Percentiles rank a stretch among this genome's conserved stretches.
Conservation (phyloP, 2,113 vertebrate genomes). For the Lampris megalopsis region DNA sequence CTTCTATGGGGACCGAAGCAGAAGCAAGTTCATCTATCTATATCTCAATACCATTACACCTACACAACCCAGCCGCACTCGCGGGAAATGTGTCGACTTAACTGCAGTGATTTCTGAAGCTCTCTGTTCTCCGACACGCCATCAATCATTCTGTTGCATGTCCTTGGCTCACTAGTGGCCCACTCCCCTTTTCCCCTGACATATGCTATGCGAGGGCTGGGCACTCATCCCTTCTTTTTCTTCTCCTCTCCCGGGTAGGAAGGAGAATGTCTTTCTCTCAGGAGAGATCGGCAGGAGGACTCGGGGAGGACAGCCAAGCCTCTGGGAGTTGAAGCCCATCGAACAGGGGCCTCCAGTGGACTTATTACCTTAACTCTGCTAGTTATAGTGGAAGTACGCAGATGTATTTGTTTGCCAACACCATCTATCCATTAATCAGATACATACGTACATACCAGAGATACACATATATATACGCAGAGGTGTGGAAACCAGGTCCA, state of each 20-base stretch:
- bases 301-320: conserved; percentile 13
- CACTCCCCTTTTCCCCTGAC: conserved; percentile 65
- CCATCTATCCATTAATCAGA: conserved; percentile 6
- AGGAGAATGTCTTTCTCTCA: conserved; percentile 45
- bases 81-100: conserved; percentile 62
- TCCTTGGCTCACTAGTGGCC: conserved; percentile 63
- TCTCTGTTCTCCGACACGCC: conserved; percentile 56
- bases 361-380: conserved; percentile 26
- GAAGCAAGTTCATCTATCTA: conserved; percentile 37
- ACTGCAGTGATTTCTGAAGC: conserved; percentile 19
- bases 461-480: too few species aligned
- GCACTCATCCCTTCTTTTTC: conserved; percentile 56
- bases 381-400: conserved; percentile 5
- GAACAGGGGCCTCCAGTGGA: conserved; percentile 19
- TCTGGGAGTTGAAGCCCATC: conserved; percentile 45
- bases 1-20: conserved; percentile 34
- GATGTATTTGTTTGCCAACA: conserved; percentile 41
- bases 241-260: conserved; percentile 39
- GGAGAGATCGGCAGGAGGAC: conserved; percentile 35
- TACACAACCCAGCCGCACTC: conserved; percentile 40
- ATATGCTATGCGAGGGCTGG: conserved; percentile 66
- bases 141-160: conserved; percentile 67
- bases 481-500: too few species aligned
- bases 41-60: conserved; percentile 48
- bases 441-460: background rate